Percentiles rank a stretch among this genome's conserved stretches.
phyloP scores from a whole-genome alignment of 2,797 vertebrate genomes.

The Myotis planiceps region DNA sequence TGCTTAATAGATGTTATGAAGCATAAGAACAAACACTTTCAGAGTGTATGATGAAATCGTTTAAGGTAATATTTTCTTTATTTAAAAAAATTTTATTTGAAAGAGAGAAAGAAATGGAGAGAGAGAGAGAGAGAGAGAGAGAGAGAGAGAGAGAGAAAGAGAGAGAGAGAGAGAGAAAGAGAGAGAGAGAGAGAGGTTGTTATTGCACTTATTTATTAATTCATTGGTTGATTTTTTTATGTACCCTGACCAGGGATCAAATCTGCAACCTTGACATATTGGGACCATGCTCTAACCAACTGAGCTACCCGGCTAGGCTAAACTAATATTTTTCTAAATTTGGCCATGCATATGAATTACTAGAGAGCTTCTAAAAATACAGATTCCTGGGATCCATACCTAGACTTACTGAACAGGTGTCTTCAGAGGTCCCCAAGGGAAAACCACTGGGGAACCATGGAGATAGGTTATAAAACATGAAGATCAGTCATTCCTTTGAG shows the following conservation, averaged over 20 bases:
- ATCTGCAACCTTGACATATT: not conserved
- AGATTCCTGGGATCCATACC: not conserved
- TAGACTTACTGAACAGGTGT: not conserved
- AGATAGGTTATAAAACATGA: not conserved
- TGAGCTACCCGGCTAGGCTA: not conserved
- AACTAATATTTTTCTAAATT: slow-evolving; percentile 55
- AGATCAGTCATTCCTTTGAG: not conserved
- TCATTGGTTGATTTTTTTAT: not conserved
- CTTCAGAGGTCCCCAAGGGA: not conserved
- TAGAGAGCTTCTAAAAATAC: slow-evolving; percentile 51
- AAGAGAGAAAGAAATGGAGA: not conserved
- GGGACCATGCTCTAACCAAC: not conserved
- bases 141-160: not conserved
- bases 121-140: too few species aligned
- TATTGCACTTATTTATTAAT: not conserved
- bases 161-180: not conserved
- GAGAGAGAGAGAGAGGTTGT: not conserved
- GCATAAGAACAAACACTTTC: not conserved
- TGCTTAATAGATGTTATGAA: not conserved
- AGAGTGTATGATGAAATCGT: slow-evolving; percentile 12
- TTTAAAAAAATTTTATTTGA: not conserved
- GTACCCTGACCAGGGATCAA: not conserved
- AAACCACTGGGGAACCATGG: not conserved
- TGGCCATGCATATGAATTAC: not conserved
- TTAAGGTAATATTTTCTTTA: slow-evolving; percentile 34